Base-by-base conservation (phyloP, 2,888 invertebrate species). In the Odontomyia ornata region DNA sequence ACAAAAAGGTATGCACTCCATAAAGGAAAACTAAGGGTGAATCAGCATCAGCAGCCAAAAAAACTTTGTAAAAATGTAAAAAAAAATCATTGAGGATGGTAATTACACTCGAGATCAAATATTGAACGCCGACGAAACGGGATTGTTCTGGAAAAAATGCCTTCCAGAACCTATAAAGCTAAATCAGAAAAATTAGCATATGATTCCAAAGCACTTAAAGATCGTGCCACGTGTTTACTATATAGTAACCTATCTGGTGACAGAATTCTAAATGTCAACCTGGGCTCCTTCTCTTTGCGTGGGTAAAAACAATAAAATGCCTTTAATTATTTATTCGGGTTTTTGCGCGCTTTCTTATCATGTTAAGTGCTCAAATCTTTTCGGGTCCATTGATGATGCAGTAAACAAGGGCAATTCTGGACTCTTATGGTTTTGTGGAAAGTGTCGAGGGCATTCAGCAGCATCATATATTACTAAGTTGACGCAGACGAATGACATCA, bases 1-100 rank as follows among this genome's bases (percentile, higher is more conserved):
- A n/a, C n/a, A 57, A 57, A 57, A 57, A 57, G 57, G n/a, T n/a
- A 57, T n/a, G 57, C 9, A 57, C 23, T 57, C 5, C 57, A 57
- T n/a, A 57, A 57, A 11, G n/a, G 5, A 57, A 57, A 57, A 57
- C 9, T 5, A 11, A 57, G n/a, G 23, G 57, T 43, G 13, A 43
- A 43, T 9, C 13, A 43, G 43, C 52, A 52, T 18, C 52, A n/a
- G 52, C 15, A n/a, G 52, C 4, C 52, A 2, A 52, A 52, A 52
- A 15, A 4, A 15, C 52, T 9, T 4, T 15, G 13, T 9, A 52
- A 9, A 4, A 52, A 3, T 15, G 4, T 52, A 13, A 13, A 52
- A 15, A 9, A n/a, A n/a, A n/a, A n/a, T n/a, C n/a, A n/a, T n/a
- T 52, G 18, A 52, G 2, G 18, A 15, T n/a, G 52, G 7, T 52